Evolutionary conservation across 2,113 vertebrate genomes (phyloP).

Genomic region (Meleagris gallopavo): DNA sequence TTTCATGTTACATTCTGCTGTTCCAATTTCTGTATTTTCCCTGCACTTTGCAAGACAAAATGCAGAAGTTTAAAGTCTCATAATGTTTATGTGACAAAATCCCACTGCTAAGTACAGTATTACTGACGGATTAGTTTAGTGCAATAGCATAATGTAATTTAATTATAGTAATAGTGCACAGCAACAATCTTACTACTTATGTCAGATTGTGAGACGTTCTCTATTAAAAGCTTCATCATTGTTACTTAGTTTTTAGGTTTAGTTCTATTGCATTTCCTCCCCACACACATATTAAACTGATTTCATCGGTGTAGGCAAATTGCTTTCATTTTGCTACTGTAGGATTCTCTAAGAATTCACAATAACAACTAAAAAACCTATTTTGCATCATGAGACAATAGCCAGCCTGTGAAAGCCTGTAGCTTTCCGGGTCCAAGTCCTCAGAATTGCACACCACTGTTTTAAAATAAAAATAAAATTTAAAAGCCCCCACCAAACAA

Average conservation of each 20-base stretch:
- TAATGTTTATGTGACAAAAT: conserved; percentile 61
- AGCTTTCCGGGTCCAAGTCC: background rate
- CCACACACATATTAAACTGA: background rate
- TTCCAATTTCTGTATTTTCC: conserved; percentile 30
- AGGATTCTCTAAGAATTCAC: conserved; percentile 65
- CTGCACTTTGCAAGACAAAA: conserved; percentile 50
- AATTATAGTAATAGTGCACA: conserved; percentile 77
- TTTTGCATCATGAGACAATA: conserved; percentile 66
- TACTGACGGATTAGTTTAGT: conserved; percentile 73
- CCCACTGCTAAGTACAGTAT: conserved; percentile 74
- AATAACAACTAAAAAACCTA: conserved; percentile 64
- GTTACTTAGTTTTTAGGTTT: conserved; percentile 61
- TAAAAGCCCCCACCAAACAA: background rate
- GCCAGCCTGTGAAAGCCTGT: conserved; percentile 17
- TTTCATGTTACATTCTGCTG: conserved; percentile 60
- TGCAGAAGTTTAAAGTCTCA: conserved; percentile 40
- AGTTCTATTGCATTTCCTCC: conserved; percentile 40
- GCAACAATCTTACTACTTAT: conserved; percentile 75
- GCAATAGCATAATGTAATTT: conserved; percentile 74
- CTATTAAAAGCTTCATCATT: conserved; percentile 71
- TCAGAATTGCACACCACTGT: background rate
- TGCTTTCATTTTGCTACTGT: conserved; percentile 35
- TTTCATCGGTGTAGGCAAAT: conserved; percentile 42
- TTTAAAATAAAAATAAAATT: background rate
- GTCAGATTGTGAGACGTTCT: conserved; percentile 69